Evolutionary conservation across 2,888 invertebrate genomes (phyloP).

Genomic region (Deladenus siricidicola): DNA sequence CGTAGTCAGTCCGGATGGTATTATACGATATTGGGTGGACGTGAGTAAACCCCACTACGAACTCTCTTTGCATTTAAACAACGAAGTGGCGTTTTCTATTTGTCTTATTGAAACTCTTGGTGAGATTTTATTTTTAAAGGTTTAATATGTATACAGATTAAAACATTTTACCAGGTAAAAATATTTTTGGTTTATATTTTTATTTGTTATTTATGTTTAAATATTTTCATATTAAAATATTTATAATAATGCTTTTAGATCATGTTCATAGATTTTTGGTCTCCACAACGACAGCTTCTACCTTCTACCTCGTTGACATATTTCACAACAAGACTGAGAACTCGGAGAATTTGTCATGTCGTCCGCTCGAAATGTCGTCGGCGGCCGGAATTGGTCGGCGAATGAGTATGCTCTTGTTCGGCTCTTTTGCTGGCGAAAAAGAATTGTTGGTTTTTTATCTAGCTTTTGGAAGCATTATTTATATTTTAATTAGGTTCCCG

Average conservation of each 20-base stretch:
- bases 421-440: slow-evolving; percentile 10
- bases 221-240: too few relatives aligned
- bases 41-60: slow-evolving; percentile 26
- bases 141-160: too few relatives aligned
- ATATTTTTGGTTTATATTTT: too few relatives aligned
- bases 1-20: slow-evolving; percentile 28
- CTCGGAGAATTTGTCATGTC: neutral
- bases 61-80: slow-evolving; percentile 19
- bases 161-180: too few relatives aligned
- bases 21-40: slow-evolving; percentile 29
- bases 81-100: slow-evolving; percentile 31
- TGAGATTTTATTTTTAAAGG: too few relatives aligned
- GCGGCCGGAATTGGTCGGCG: slow-evolving; percentile 21
- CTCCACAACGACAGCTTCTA: slow-evolving; percentile 27
- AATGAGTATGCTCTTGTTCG: slow-evolving; percentile 31
- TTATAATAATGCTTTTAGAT: slow-evolving; percentile 15
- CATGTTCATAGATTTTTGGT: slow-evolving; percentile 30
- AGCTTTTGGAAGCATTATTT: neutral
- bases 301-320: slow-evolving; percentile 28
- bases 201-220: too few relatives aligned
- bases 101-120: slow-evolving; percentile 21
- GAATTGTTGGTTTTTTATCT: slow-evolving; percentile 11
- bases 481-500: neutral
- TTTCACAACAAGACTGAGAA: slow-evolving; percentile 21
- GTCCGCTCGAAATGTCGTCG: neutral